These are phyloP conservation scores for Drosophila tropicalis DNA, from an alignment of 1,140 invertebrate genomes.

Conservation along the genomic window DNA sequence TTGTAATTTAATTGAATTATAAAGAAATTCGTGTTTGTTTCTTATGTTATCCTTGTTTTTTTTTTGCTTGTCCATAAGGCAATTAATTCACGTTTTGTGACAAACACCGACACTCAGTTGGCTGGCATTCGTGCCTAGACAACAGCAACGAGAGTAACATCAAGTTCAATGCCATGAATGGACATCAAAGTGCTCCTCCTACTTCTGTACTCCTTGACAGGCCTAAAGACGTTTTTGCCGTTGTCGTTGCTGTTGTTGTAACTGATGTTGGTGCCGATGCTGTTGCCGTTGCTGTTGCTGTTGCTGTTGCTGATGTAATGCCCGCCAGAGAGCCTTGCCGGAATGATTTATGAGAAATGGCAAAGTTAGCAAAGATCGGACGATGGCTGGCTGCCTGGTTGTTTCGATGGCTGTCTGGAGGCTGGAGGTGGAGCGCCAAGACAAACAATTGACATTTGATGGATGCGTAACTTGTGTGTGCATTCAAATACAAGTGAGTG, in stretches of 20 bases:
- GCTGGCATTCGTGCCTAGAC: conserved; percentile 14
- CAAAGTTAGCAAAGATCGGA: conserved; percentile 20
- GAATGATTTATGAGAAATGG: conserved; percentile 80
- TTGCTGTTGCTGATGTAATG: conserved; percentile 48
- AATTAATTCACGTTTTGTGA: conserved; percentile 10
- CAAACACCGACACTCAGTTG: conserved; percentile 44
- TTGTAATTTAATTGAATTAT: conserved; percentile 6
- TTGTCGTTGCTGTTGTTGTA: conserved; percentile 38
- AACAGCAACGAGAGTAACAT: conserved; percentile 35
- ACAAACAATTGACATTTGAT: conserved; percentile 82
- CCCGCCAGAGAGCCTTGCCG: conserved; percentile 50
- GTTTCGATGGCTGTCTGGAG: conserved; percentile 18
- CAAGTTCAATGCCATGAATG: conserved; percentile 77
- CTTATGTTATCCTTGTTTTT: neutral
- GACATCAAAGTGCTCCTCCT: conserved; percentile 57
- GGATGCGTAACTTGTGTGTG: conserved; percentile 78
- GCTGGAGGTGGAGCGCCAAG: conserved; percentile 69
- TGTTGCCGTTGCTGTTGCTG: conserved; percentile 37
- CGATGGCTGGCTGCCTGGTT: conserved; percentile 22
- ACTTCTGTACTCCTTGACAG: conserved; percentile 13
- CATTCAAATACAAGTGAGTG: conserved; percentile 63
- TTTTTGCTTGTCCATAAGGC: conserved; percentile 9
- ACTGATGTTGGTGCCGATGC: conserved; percentile 22
- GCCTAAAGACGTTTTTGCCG: conserved; percentile 37
- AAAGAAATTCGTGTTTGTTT: neutral